Base-by-base conservation (phyloP, 2,113 vertebrate species). In the Ailurus styani region DNA sequence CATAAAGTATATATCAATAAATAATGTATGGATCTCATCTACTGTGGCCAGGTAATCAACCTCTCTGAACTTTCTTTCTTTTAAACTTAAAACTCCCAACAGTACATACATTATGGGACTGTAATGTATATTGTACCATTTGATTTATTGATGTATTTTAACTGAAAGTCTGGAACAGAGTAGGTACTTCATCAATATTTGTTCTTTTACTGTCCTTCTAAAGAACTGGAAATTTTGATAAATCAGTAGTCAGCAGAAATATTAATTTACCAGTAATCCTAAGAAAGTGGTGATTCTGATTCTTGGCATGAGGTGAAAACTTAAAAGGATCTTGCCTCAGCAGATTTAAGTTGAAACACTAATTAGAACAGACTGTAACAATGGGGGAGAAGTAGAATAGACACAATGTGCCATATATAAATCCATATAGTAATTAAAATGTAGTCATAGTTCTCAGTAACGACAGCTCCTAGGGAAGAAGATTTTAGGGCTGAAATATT, bases 181-280 rank as follows among this genome's bases (percentile, higher is more conserved):
- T 52, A 17, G 13, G 14, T 11, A 75, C 21, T 62, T 20, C 14
- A 3, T 88, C 45, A 87, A 27, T 77, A n/a, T 77, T 84, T 90
- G 45, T 95, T 81, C 78, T 77, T 91, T 97, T 90, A 64, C 25
- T 77, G 42, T 87, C 72, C 50, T 93, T 75, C 55, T 95, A 93
- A 97, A 95, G 50, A 92, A 94, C 34, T 60, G 90, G 29, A 31
- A 90, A 90, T 87, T 97, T 96, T 89, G 66, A 97, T 93, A 96
- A 95, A 97, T 97, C 87, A 47, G 70, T 62, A 96, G 95, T 98
- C 97, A 97, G 97, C 97, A 98, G 75, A 97, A 97, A 96, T 96
- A 94, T 94, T 93, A 93, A 97, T 93, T 97, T 97, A 75, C 70
- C 94, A 95, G 97, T 95, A 97, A 97, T 97, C 96, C 93, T 66